Evolutionary conservation across 1,140 invertebrate species (phyloP).

Genomic region (Drosophila pallidifrons): DNA sequence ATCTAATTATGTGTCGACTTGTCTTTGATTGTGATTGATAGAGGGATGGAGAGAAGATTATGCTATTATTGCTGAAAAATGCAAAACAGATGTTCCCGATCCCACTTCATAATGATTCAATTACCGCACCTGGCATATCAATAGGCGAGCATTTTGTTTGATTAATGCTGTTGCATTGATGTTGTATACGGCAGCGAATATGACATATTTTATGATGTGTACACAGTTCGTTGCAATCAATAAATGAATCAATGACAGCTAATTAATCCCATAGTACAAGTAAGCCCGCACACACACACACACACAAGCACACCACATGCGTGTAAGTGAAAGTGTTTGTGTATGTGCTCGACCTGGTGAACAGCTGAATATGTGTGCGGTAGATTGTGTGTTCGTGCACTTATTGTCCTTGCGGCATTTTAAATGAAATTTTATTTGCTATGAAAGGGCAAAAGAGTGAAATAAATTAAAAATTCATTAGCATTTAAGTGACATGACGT

Average conservation of each 20-base stretch:
- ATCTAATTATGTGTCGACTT: conserved; percentile 59
- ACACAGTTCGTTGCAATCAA: conserved; percentile 43
- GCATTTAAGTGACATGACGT: conserved; percentile 58
- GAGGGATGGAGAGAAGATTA: background rate
- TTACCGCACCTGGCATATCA: conserved; percentile 49
- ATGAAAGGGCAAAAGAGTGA: conserved; percentile 52
- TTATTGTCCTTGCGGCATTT: conserved; percentile 69
- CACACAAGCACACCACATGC: background rate
- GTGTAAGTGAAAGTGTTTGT: conserved; percentile 19
- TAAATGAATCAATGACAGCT: conserved; percentile 79
- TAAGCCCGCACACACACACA: background rate
- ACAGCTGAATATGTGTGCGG: background rate
- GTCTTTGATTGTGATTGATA: conserved; percentile 51
- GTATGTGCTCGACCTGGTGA: conserved; percentile 6
- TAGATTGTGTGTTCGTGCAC: conserved; percentile 16
- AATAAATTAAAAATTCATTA: conserved; percentile 75
- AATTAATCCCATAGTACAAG: conserved; percentile 60
- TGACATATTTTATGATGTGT: conserved; percentile 10
- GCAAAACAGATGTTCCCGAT: conserved; percentile 57
- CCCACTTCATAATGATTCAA: conserved; percentile 74
- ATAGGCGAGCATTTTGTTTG: conserved; percentile 52
- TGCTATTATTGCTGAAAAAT: conserved; percentile 12
- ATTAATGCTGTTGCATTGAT: conserved; percentile 62
- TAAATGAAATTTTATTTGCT: conserved; percentile 60
- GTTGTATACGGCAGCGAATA: background rate